Base-by-base conservation (phyloP, 2,888 invertebrate species). In the Scaptodrosophila latifasciaeformis region DNA sequence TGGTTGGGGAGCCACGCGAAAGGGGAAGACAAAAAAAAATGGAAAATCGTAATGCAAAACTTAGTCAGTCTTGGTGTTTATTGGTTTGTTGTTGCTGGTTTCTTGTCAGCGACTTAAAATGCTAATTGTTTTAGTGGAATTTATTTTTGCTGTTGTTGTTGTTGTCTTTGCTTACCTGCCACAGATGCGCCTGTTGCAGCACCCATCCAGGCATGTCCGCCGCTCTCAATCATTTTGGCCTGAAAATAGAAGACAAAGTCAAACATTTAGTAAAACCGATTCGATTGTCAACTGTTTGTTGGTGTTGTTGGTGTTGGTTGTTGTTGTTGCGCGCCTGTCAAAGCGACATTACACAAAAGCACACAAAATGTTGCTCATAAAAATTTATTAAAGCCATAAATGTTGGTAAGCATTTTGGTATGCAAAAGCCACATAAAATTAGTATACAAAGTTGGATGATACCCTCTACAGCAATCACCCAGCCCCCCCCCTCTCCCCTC, bases 171-270 rank as follows among this genome's bases (percentile, higher is more conserved):
- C 82, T 84, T 82, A 85, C 85, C 85, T 65, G 85, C 85, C 63
- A 85, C 85, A 52, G 85, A 85, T 54, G 85, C 75, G 49, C 84
- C 84, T 37, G 85, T 70, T 17, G 85, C 82, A 58, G 82, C 84
- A 39, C 82, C 78, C 84, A 85, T 85, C 85, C 85, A 85, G 57
- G 71, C 82, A 68, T 85, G 85, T 65, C 78, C 82, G 57, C 85
- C 84, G 62, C 81, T 83, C 70, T 85, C 85, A 60, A 85, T 85
- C 70, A 85, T 81, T 72, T 85, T 85, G 63, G 85, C 85, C 85
- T 85, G 76, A 34, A 77, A 78, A 37, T 15, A 21, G 39, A 47
- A 13, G 35, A 48, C 18, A 15, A 44, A 57, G 51, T 52, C 55
- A 49, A 54, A 34, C 37, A n/a, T 24, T n/a, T 44, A 24, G 34